Base-by-base conservation (phyloP, 2,113 vertebrate genomes). In the Morone saxatilis region DNA sequence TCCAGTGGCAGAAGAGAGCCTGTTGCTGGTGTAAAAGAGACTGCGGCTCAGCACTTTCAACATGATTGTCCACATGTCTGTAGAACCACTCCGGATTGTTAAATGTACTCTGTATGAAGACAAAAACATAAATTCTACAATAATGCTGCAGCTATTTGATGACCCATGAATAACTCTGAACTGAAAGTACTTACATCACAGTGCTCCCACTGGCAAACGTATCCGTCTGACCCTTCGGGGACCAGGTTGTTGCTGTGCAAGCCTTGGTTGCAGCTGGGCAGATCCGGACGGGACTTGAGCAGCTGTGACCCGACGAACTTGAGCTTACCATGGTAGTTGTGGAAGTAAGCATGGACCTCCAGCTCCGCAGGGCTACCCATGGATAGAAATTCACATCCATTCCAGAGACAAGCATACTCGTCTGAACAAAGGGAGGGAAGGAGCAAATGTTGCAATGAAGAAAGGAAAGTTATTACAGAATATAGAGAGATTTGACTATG, bases 71-170 rank as follows among this genome's bases (percentile, higher is more conserved):
- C 84, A 96, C 95, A 72, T 95, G 93, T 13, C 96, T 91, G 82
- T 96, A 95, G 92, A 97, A 96, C 95, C 96, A 97, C 88, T 94
- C 93, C 0, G 96, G 93, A 50, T 96, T 97, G 83, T 94, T 95
- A 83, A 96, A 94, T 8, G 94, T 93, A 89, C 96, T 95, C 95
- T 96, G 76, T 50, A n/a, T 6, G 75, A 47, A 92, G 25, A 85
- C 1, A 67, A 12, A 48, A 57, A n/a, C 0, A 71, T 5, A n/a
- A 25, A 20, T 43, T 16, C 1, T 2, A 11, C 10, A 11, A 47
- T 38, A 43, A 53, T 2, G 0, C 1, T 50, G 61, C 17, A 25
- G 56, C 17, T 36, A 1, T 54, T 56, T 50, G 61, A 61, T 16
- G 1, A 57, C 0, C 0, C 11, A 0, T 25, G 4, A n/a, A 22